These are phyloP conservation scores for Oryzias woworae DNA, from an alignment of 2,113 vertebrate genomes.

Conservation along the genomic window DNA sequence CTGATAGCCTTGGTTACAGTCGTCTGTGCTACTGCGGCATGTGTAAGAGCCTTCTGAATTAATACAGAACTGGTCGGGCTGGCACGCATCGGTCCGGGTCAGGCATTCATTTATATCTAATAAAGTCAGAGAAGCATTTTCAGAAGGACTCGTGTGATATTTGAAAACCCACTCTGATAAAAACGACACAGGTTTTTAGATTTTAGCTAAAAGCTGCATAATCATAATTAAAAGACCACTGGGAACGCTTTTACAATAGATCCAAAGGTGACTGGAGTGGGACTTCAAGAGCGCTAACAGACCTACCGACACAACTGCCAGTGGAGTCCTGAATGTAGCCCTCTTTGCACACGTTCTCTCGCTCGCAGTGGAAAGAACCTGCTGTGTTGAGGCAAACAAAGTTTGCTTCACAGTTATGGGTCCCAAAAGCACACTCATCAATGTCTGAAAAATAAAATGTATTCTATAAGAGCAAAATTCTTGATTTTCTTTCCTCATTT, in stretches of 20 bases:
- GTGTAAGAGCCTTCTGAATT: conserved; percentile 83
- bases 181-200: no score
- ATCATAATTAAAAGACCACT: no score
- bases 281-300: neutral
- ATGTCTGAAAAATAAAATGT: conserved; percentile 79
- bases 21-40: neutral
- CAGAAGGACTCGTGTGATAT: no score
- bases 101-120: conserved; percentile 87
- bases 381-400: conserved; percentile 90
- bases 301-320: conserved; percentile 91
- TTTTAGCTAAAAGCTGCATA: no score
- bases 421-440: conserved; percentile 87
- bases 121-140: no score
- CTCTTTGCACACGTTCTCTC: conserved; percentile 79
- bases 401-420: conserved; percentile 87
- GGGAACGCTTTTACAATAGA: no score
- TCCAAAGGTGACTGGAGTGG: no score
- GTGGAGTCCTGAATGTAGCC: conserved; percentile 88
- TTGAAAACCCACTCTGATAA: no score
- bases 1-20: neutral
- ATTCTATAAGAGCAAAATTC: neutral
- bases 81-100: conserved; percentile 76
- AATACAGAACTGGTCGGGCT: conserved; percentile 81
- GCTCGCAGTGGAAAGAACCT: conserved; percentile 92
- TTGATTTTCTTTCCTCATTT: neutral